Evolutionary conservation across 2,113 vertebrate species (phyloP), one percentile per base, ranked within the genome.

Genomic region (Myotis brandtii): DNA sequence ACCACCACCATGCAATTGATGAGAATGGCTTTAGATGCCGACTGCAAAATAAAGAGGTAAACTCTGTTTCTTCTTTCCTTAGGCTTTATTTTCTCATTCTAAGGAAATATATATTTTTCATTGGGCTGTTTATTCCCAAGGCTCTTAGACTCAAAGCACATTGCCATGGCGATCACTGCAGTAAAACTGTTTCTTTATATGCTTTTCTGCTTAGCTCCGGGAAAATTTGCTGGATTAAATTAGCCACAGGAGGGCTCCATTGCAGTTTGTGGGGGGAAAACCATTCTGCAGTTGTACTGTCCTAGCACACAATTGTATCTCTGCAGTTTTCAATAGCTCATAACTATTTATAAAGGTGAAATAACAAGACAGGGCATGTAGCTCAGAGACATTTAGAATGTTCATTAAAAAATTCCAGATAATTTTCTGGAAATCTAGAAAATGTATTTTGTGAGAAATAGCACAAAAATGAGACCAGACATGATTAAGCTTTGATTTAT

Each of bases 161-260:
- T 86, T 93, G 83, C 85, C 77, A 73, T 69, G 73, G 69, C 75
- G 54, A 79, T 34, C 69, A 73, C 46, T 66, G 48, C 67, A 77
- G 48, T 50, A 46, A 93, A 89, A 32, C 54, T 80, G 54, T 37
- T n/a, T 40, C 40, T 83, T 86, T 52, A 48, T 69, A 30, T 17
- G 64, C 27, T 95, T 93, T 96, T 92, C 69, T 91, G 70, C 83
- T 95, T 87, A 76, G 80, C 50, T 79, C 73, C 30, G 80, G 83
- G 66, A 59, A 80, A 86, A n/a, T 14, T 83, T 83, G 27, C 72
- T 86, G 56, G 32, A 80, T 95, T 94, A 69, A 70, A 83, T 93
- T 76, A 93, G 70, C 64, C 93, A 89, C 84, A 66, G 69, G 96
- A 89, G 84, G 93, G 80, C 75, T 95, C 80, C 46, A 46, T 16